Conservation (phyloP, 2,888 invertebrate species). For the Shargacucullia verbasci region DNA sequence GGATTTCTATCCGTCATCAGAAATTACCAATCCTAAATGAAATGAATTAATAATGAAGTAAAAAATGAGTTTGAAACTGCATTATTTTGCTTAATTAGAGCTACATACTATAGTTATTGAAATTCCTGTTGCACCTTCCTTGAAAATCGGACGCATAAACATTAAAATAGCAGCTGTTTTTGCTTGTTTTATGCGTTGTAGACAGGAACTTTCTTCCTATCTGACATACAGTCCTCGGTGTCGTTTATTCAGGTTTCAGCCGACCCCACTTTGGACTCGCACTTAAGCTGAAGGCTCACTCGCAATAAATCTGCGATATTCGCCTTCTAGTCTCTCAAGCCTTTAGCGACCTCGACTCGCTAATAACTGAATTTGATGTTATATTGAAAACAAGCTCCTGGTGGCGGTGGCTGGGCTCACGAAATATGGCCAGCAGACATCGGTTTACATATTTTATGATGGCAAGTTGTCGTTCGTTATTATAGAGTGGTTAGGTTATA, state of each 20-base stretch:
- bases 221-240: slow-evolving; percentile 19
- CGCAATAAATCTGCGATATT: slow-evolving; percentile 50
- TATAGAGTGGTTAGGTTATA: too few relatives aligned
- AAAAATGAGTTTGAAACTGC: too few relatives aligned
- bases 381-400: slow-evolving; percentile 13
- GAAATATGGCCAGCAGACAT: neutral
- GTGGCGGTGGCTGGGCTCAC: neutral
- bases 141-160: too few relatives aligned
- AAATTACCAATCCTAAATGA: too few relatives aligned
- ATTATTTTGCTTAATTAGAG: too few relatives aligned
- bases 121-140: too few relatives aligned
- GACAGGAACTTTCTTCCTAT: slow-evolving; percentile 1
- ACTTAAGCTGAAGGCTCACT: slow-evolving; percentile 34
- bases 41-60: too few relatives aligned
- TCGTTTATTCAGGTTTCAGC: slow-evolving; percentile 4
- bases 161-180: neutral
- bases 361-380: slow-evolving; percentile 21
- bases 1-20: too few relatives aligned
- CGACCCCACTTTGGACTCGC: slow-evolving; percentile 43
- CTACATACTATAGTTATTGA: too few relatives aligned
- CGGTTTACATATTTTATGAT: too few relatives aligned
- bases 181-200: neutral
- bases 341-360: slow-evolving; percentile 12
- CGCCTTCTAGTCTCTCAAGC: slow-evolving; percentile 2
- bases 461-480: too few relatives aligned